Percentiles rank a stretch among this genome's conserved stretches.
These are phyloP conservation scores for Ondatra zibethicus DNA, from an alignment of 2,113 vertebrate species.

Conservation along the genomic window DNA sequence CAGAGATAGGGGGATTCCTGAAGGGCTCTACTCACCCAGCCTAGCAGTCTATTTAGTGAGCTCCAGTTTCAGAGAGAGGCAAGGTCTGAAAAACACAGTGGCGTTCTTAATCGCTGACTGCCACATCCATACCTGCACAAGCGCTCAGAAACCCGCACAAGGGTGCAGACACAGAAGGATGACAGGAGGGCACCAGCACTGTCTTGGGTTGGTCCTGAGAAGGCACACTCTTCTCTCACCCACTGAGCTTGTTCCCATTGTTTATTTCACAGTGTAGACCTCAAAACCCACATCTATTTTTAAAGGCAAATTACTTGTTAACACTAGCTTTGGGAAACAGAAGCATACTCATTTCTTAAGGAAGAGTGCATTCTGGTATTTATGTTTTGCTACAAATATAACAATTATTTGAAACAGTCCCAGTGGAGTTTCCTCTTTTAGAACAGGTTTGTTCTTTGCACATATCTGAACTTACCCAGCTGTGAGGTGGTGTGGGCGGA, in stretches of 20 bases:
- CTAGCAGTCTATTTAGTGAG: background rate
- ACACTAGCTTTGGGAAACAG: background rate
- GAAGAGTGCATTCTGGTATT: background rate
- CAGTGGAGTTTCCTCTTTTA: background rate
- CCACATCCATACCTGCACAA: background rate
- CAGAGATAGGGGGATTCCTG: background rate
- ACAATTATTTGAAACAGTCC: slow-evolving; percentile 33
- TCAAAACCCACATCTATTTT: background rate
- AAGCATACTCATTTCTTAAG: background rate
- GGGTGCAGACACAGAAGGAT: background rate
- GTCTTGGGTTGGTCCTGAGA: background rate
- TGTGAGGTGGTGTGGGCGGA: slow-evolving; percentile 74
- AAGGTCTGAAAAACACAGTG: background rate
- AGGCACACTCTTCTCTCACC: background rate
- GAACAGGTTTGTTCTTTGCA: background rate
- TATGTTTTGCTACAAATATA: background rate
- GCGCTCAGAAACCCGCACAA: background rate
- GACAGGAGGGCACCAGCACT: background rate
- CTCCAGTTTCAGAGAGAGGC: background rate
- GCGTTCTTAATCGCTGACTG: accelerated
- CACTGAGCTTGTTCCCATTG: background rate
- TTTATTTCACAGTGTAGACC: background rate
- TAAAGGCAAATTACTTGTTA: background rate
- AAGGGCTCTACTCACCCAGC: background rate
- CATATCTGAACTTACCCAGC: background rate